Conservation (phyloP, 2,888 invertebrate species). For the Deilephila porcellus region DNA sequence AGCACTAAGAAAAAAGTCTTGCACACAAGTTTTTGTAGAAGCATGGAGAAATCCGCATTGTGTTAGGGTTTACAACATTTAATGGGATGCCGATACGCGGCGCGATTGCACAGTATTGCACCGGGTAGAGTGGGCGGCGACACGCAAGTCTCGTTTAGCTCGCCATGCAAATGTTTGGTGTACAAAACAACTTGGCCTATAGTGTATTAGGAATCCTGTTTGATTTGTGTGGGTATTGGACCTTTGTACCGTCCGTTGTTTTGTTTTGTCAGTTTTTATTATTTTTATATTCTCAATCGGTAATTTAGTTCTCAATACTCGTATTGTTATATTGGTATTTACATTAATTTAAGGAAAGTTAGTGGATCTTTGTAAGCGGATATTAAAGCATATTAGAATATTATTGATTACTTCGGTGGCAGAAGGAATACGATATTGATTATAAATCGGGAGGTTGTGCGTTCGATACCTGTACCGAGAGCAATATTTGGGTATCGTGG, state of each 20-base stretch:
- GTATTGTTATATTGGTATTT: background rate
- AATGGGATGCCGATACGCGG: conserved; percentile 79
- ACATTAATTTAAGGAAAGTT: too few relatives aligned
- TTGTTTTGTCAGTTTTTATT: conserved; percentile 38
- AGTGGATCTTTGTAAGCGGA: too few relatives aligned
- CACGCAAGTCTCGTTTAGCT: conserved; percentile 73
- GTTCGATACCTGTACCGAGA: too few relatives aligned
- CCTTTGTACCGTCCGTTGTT: conserved; percentile 50
- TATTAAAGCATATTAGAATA: too few relatives aligned
- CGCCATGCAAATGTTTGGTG: conserved; percentile 75
- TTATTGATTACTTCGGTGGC: too few relatives aligned
- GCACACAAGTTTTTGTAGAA: conserved; percentile 59
- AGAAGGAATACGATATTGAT: too few relatives aligned
- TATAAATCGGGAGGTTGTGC: too few relatives aligned
- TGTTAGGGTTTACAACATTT: conserved; percentile 65
- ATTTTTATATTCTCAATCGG: background rate
- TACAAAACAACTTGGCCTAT: conserved; percentile 66
- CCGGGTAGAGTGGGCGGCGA: conserved; percentile 72
- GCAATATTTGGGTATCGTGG: too few relatives aligned
- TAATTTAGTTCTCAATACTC: background rate
- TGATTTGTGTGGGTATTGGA: conserved; percentile 79
- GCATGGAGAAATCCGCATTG: conserved; percentile 72
- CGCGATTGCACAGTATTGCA: conserved; percentile 75
- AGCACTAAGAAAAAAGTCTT: conserved; percentile 63
- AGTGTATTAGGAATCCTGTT: conserved; percentile 76